These are phyloP conservation scores for Caranx melampygus DNA, from an alignment of 2,113 vertebrate species.

Conservation along the genomic window DNA sequence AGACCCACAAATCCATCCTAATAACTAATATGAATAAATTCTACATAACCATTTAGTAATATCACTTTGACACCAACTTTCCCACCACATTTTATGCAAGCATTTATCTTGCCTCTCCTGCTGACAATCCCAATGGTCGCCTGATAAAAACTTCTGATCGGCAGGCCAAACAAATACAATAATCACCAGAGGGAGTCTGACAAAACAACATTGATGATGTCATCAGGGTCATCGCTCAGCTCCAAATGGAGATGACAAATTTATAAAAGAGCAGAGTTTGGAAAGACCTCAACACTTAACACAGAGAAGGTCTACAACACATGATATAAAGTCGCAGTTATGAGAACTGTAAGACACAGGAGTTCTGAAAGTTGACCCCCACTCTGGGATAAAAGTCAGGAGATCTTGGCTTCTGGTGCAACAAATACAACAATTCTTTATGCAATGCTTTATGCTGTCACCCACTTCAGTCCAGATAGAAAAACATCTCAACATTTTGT, in stretches of 20 bases:
- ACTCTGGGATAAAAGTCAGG: background rate
- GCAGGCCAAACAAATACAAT: conserved; percentile 2
- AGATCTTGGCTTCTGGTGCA: background rate
- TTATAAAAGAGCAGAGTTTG: background rate
- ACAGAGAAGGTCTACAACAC: too few species aligned
- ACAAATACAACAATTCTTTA: background rate
- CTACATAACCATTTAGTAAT: background rate
- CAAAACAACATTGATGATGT: background rate
- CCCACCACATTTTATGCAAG: background rate
- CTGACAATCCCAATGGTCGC: conserved; percentile 1
- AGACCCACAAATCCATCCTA: background rate
- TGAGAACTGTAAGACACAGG: too few species aligned
- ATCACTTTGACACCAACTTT: background rate
- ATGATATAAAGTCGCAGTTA: too few species aligned
- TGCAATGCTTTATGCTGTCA: background rate
- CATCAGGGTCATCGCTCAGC: background rate
- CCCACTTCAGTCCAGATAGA: background rate
- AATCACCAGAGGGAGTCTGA: background rate
- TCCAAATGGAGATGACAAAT: too few species aligned
- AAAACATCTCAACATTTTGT: background rate
- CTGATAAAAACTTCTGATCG: conserved; percentile 2
- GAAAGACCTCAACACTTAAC: background rate
- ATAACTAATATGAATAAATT: background rate
- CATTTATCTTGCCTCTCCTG: background rate
- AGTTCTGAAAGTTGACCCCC: background rate